Evolutionary conservation across 2,888 invertebrate genomes (phyloP), one percentile per base, ranked within the genome.

Genomic region (Stegophylla sp.): DNA sequence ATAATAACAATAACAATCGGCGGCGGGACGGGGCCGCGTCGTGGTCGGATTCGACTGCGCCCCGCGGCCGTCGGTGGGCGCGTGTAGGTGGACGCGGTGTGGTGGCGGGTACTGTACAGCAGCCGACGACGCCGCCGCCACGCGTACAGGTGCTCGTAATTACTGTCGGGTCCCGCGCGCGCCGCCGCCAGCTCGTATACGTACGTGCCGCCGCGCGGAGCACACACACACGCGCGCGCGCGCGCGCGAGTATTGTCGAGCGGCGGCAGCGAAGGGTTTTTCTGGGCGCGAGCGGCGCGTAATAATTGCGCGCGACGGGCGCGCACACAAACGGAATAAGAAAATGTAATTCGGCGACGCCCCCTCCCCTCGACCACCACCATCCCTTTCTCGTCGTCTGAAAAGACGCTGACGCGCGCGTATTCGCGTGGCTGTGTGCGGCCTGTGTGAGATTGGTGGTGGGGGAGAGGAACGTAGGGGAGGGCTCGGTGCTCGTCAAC

Each of bases 141-240:
- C 26, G 34, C 20, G 71, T 59, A 71, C 79, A 79, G 79, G 79
- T 79, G 79, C 71, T n/a, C 34, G 61, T 79, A 79, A 79, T 79
- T 71, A 79, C 75, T 26, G 74, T 64, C 17, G 75, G 48, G n/a
- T n/a, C n/a, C n/a, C n/a, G n/a, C n/a, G n/a, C n/a, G n/a, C n/a
- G n/a, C n/a, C 59, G n/a, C 64, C 43, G 15, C 41, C 17, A 4
- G n/a, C 20, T 5, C 53, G 20, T 34, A 34, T 34, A 34, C 7
- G 3, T 20, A 53, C 53, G 28, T 26, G 7, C 3, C n/a, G 5
- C 7, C 7, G 3, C 5, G n/a, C 53, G 28, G 17, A 34, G 9
- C n/a, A 4, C 7, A 7, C 7, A 34, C 7, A 3, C 5, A 53
- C 53, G 28, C n/a, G 9, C 48, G 64, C 13, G 28, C 34, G 41